These are phyloP conservation scores for Malaclemys terrapin DNA, from an alignment of 2,113 vertebrate genomes.

Conservation along the genomic window DNA sequence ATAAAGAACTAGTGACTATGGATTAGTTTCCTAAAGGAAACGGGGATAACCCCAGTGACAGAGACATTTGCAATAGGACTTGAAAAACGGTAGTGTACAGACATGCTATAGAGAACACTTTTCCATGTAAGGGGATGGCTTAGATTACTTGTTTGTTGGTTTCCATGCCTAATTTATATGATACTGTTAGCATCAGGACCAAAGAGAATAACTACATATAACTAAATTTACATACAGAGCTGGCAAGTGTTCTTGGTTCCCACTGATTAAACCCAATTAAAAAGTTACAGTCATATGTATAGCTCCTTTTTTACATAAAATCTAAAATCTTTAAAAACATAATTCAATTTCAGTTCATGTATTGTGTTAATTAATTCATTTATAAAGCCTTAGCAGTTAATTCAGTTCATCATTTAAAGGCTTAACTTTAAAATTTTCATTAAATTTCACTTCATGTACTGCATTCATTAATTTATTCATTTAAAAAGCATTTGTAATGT, in stretches of 20 bases:
- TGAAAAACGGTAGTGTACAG: rapidly evolving
- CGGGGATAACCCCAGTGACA: rapidly evolving
- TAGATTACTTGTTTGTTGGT: neutral
- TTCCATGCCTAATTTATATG: neutral
- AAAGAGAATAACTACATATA: conserved; percentile 14
- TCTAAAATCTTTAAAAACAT: conserved; percentile 47
- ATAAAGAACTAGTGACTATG: rapidly evolving
- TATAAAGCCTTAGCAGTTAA: conserved; percentile 61
- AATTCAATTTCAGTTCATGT: conserved; percentile 27
- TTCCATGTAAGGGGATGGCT: rapidly evolving
- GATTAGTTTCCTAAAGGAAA: neutral
- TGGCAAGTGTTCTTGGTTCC: neutral
- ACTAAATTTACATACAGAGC: neutral
- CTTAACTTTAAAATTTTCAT: conserved; percentile 61
- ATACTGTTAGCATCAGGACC: neutral
- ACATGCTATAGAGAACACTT: neutral
- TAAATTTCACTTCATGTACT: conserved; percentile 55
- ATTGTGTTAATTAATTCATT: conserved; percentile 50
- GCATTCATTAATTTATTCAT: conserved; percentile 53
- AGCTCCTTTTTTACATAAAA: conserved; percentile 8
- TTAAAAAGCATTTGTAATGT: conserved; percentile 42
- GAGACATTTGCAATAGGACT: rapidly evolving
- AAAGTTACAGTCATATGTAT: neutral
- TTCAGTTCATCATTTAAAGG: conserved; percentile 63
- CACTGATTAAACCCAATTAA: conserved; percentile 47